phyloP scores from a whole-genome alignment of 2,113 vertebrate species.

The Clarias batrachus region DNA sequence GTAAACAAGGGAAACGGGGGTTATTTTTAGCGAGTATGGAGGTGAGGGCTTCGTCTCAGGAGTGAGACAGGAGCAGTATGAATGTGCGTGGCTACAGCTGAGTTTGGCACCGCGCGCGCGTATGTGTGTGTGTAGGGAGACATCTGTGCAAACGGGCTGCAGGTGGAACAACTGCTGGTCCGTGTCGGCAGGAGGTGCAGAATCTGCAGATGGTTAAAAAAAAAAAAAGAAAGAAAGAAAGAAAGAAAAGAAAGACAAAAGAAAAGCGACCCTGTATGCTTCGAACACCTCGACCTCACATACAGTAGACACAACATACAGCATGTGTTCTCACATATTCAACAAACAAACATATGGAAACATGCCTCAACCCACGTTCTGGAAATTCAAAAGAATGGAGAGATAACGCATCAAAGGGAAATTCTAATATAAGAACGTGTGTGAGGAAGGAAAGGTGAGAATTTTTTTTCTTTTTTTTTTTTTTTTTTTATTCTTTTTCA shows the following conservation, averaged over 20 bases:
- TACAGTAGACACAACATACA: not conserved
- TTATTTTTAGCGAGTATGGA: conserved; percentile 29
- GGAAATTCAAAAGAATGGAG: conserved; percentile 27
- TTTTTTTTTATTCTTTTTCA: not conserved
- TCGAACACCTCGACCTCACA: not conserved
- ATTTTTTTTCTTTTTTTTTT: not conserved
- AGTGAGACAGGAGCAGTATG: conserved; percentile 21
- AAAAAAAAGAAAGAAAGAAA: conserved; percentile 16
- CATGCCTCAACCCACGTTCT: conserved; percentile 39
- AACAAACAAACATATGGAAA: conserved; percentile 48
- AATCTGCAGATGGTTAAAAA: conserved; percentile 50
- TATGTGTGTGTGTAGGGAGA: conserved; percentile 28
- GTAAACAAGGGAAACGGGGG: conserved; percentile 19
- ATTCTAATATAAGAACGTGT: conserved; percentile 6
- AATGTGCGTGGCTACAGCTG: conserved; percentile 2
- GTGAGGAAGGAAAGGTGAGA: not conserved
- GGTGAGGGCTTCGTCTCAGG: conserved; percentile 32
- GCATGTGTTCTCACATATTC: not conserved
- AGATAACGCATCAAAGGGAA: conserved; percentile 14
- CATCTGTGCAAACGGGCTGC: conserved; percentile 54
- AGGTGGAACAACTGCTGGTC: conserved; percentile 54
- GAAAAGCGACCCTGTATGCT: conserved; percentile 10
- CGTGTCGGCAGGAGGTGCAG: conserved; percentile 39
- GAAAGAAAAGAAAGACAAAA: not conserved
- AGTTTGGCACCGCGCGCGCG: not conserved